These are phyloP conservation scores for Archivesica marissinica DNA, from an alignment of 1,140 invertebrate species.

Conservation along the genomic window DNA sequence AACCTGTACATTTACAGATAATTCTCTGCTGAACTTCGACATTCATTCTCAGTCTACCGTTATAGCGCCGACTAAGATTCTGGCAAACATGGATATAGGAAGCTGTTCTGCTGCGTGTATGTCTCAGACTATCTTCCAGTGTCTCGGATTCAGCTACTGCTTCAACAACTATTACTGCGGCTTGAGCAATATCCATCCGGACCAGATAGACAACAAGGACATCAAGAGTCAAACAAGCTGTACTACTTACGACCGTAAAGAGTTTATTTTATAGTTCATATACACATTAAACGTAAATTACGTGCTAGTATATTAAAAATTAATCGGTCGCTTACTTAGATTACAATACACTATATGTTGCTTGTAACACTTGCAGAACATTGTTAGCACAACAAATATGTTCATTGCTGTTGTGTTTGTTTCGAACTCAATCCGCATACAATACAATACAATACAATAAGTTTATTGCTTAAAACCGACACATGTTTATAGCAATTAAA, in stretches of 20 bases:
- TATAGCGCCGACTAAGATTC: not conserved
- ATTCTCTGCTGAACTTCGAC: not conserved
- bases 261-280: no score
- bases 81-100: not conserved
- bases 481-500: no score
- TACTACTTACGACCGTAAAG: constrained; percentile 4
- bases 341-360: no score
- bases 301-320: not conserved
- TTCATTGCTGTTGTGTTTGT: no score
- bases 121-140: not conserved
- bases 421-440: no score
- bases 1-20: constrained; percentile 14
- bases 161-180: not conserved
- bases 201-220: not conserved
- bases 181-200: constrained; percentile 8
- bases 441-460: no score
- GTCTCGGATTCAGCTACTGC: constrained; percentile 20
- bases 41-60: not conserved
- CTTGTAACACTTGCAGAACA: no score
- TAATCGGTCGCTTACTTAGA: not conserved
- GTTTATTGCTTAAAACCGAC: no score
- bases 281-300: no score
- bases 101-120: not conserved
- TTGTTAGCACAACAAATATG: no score
- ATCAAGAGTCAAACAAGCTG: not conserved